These are phyloP conservation scores for Campylomormyrus numenius DNA, from an alignment of 2,113 vertebrate species.

Conservation along the genomic window DNA sequence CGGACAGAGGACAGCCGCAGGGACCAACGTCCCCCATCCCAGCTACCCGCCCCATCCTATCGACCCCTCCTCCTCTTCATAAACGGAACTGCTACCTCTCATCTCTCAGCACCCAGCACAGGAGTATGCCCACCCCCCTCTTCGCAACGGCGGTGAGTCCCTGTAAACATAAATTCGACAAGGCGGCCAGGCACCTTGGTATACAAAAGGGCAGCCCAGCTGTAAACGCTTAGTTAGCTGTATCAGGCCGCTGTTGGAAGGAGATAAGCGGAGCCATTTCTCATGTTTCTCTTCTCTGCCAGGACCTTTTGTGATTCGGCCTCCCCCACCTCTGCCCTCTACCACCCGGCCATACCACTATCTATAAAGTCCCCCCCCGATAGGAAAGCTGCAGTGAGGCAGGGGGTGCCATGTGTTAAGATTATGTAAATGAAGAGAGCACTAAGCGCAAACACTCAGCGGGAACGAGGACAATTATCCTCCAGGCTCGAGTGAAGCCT, in stretches of 20 bases:
- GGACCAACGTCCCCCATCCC: not conserved
- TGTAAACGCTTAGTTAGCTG: conserved; percentile 35
- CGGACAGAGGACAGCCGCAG: conserved; percentile 1
- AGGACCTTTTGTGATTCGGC: conserved; percentile 20
- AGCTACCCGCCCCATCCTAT: not conserved
- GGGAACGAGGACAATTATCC: not conserved
- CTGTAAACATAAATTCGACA: not conserved
- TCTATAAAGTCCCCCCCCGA: not conserved
- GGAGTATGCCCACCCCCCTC: not conserved
- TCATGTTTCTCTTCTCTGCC: not conserved
- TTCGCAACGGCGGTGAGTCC: not conserved
- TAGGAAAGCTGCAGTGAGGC: not conserved
- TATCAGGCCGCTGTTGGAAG: conserved; percentile 26
- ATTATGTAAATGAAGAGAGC: not conserved
- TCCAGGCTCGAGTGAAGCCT: not conserved
- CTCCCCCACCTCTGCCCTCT: not conserved
- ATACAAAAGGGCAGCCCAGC: conserved; percentile 28
- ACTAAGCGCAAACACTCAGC: not conserved
- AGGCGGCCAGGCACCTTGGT: conserved; percentile 13
- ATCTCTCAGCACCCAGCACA: not conserved
- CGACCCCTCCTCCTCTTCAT: not conserved
- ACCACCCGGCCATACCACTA: not conserved
- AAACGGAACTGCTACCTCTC: not conserved
- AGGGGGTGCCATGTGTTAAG: not conserved
- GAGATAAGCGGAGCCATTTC: conserved; percentile 31